These are phyloP conservation scores for Macrotus californicus DNA, from an alignment of 2,113 vertebrate genomes.

Conservation along the genomic window DNA sequence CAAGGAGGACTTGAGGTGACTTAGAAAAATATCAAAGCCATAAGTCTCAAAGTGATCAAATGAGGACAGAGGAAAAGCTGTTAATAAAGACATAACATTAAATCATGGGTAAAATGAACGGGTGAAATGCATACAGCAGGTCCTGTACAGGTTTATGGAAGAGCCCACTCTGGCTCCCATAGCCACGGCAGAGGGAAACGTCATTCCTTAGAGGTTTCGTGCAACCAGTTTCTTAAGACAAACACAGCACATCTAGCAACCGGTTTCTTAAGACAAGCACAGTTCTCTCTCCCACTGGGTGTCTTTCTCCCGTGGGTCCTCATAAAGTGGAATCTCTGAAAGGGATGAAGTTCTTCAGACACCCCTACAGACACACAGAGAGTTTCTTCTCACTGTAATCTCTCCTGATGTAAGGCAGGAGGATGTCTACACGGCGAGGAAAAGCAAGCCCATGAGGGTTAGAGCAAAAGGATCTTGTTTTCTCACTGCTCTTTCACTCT, in stretches of 20 bases:
- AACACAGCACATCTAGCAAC: not conserved
- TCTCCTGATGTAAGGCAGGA: not conserved
- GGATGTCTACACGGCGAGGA: not conserved
- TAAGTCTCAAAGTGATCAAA: not conserved
- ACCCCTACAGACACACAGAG: not conserved
- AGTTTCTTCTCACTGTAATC: not conserved
- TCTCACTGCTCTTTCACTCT: not conserved
- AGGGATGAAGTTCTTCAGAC: not conserved
- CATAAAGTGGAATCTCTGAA: not conserved
- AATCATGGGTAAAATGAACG: not conserved
- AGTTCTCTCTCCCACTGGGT: not conserved
- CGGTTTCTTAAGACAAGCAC: not conserved
- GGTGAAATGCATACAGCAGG: not conserved
- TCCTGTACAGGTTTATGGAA: not conserved
- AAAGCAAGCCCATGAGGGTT: not conserved
- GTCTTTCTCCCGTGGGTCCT: not conserved
- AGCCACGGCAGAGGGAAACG: rapidly evolving
- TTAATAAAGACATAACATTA: not conserved
- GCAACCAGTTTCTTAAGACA: not conserved
- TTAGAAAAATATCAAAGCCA: not conserved
- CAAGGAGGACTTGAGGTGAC: not conserved
- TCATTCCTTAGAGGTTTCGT: not conserved
- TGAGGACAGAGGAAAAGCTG: not conserved
- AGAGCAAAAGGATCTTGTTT: not conserved
- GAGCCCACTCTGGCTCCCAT: not conserved